Base-by-base conservation (phyloP, 1,140 invertebrate species). In the Bombus affinis region DNA sequence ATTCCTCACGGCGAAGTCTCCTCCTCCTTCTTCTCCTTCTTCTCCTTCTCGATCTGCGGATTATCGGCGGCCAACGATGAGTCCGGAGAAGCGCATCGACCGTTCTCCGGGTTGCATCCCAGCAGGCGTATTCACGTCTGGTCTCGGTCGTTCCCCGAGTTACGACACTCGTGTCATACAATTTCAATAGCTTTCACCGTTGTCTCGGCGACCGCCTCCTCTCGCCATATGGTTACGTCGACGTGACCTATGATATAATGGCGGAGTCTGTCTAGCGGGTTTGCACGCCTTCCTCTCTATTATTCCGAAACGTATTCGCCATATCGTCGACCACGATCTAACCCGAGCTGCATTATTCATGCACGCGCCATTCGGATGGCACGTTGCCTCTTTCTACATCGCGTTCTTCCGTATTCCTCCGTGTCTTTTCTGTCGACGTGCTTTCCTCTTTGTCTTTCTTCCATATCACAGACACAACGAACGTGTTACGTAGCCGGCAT, bases 171-270 rank as follows among this genome's bases (percentile, higher is more conserved):
- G 86, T 81, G 57, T 80, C 62, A 59, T 82, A 80, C 78, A 86
- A 86, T 88, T 87, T 81, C 87, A 80, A 80, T 75, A 76, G 86
- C 94, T 94, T 94, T 94, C 94, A 93, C 94, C 47, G 47, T 53
- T 53, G 47, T 53, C 47, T 53, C 47, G 47, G 18, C 47, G 47
- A 53, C 47, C 75, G 76, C 42, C 74, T 70, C 37, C 74, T 73
- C 77, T 59, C 85, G 72, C 92, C 94, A 93, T 94, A 93, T 94
- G 93, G 92, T 92, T 92, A 88, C 86, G 78, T 81, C 57, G 53
- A 12, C 18, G 59, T 57, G 83, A 73, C 73, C 76, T 89, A 91
- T 93, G 91, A 93, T 92, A 93, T 92, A 92, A 93, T 88, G 86
- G 76, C 81, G 85, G 57, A 37, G 37, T 42, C 68, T 28, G 71